Base-by-base conservation (phyloP, 2,888 invertebrate genomes). In the Miltochrista miniata region DNA sequence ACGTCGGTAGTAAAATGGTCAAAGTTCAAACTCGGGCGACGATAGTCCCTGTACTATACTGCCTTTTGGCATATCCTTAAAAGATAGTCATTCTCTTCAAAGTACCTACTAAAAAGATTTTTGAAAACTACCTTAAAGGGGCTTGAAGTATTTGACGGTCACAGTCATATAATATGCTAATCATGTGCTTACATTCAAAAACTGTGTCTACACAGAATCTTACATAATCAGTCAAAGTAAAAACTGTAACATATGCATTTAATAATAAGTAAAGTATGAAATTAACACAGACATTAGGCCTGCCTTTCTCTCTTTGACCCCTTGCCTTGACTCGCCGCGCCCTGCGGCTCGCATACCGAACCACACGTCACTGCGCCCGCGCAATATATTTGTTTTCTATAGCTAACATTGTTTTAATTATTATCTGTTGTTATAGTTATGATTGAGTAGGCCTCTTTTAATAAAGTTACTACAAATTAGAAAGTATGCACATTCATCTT, bases 251-350 rank as follows among this genome's bases (percentile, higher is more conserved):
- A 47, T 46, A 43, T 35, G 15, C n/a, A 18, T 44, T 52, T 48
- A 53, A 48, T 53, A 68, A 65, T 68, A 70, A 65, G 59, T 66
- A 57, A 53, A 72, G 68, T 70, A 74, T 74, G 72, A 77, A 81
- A 81, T 85, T 80, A 81, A 84, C 76, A 76, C 76, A 83, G 78
- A 83, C 82, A 80, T 81, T 76, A 81, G 76, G 72, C 70, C 61
- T 77, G 82, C 90, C 90, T 90, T 90, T 90, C 90, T 84, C 83
- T 82, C 70, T 48, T 62, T 87, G 90, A 90, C 90, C 90, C 77
- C 82, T 87, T 68, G 76, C 90, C 90, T 90, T 90, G 90, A 90
- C 90, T 87, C 72, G 90, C 81, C 90, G 85, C 90, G 83, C 90
- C 89, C 82, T 81, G 72, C 70, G 78, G 79, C 75, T 71, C 66